These are phyloP conservation scores for Hypothenemus hampei DNA, from an alignment of 1,140 invertebrate genomes.

Conservation along the genomic window DNA sequence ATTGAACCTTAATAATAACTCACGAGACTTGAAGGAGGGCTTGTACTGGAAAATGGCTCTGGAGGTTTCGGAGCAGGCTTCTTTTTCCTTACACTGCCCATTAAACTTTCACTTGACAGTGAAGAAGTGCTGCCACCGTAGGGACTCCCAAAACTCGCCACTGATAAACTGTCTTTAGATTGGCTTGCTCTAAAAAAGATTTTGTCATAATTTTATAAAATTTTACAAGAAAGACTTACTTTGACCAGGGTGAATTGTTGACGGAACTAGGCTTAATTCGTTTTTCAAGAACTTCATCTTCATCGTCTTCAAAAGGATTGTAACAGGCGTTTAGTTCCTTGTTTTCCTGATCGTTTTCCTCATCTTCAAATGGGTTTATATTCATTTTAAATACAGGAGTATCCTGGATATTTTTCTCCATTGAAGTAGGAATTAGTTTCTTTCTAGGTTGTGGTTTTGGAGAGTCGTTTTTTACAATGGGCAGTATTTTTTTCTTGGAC, in stretches of 20 bases:
- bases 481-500: constrained; percentile 21
- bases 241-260: constrained; percentile 51
- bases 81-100: constrained; percentile 55
- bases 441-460: constrained; percentile 7
- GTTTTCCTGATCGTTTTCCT: constrained; percentile 59
- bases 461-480: not conserved
- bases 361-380: constrained; percentile 60
- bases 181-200: constrained; percentile 34
- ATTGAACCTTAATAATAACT: too few relatives aligned
- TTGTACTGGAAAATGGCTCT: constrained; percentile 40
- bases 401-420: too few relatives aligned
- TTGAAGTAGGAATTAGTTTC: too few relatives aligned
- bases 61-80: constrained; percentile 66
- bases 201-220: not conserved
- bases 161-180: constrained; percentile 28
- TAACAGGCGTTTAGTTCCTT: constrained; percentile 38
- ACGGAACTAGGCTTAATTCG: constrained; percentile 39
- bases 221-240: constrained; percentile 20
- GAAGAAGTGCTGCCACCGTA: constrained; percentile 41
- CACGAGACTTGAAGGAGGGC: constrained; percentile 44
- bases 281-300: not conserved
- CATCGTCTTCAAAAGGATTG: constrained; percentile 9
- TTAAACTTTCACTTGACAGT: constrained; percentile 30
- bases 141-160: constrained; percentile 13
- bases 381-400: constrained; percentile 21